phyloP scores from a whole-genome alignment of 2,797 vertebrate species.

The Sebastes elongatus region DNA sequence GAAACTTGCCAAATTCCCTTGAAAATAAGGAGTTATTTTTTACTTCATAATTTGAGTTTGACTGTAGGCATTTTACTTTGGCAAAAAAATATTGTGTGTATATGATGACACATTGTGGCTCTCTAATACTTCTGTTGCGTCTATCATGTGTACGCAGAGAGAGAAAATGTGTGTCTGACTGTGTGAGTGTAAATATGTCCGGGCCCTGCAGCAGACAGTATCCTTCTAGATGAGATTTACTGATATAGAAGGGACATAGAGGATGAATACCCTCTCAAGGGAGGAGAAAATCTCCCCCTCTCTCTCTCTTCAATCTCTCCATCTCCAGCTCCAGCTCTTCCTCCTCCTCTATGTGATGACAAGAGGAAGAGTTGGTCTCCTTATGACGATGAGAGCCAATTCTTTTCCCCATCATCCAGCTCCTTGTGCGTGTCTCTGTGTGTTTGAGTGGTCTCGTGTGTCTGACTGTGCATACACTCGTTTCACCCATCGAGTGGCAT shows the following conservation, averaged over 20 bases:
- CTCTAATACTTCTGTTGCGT: background rate
- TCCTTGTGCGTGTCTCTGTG: background rate
- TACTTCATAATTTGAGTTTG: background rate
- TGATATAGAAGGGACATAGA: constrained; percentile 37
- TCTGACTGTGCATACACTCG: background rate
- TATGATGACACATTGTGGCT: background rate
- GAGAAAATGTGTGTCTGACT: background rate
- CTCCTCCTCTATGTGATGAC: constrained; percentile 26
- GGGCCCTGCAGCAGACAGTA: constrained; percentile 37
- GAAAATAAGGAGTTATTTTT: background rate
- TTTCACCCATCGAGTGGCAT: background rate
- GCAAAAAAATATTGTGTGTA: background rate
- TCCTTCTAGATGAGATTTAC: constrained; percentile 42
- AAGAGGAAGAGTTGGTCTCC: constrained; percentile 19
- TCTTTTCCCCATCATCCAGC: constrained; percentile 21
- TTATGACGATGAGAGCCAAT: constrained; percentile 21
- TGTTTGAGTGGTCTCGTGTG: background rate
- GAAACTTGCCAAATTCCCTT: background rate
- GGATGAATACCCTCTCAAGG: constrained; percentile 39
- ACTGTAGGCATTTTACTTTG: background rate
- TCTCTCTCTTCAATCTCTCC: constrained; percentile 2
- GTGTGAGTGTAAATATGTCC: constrained; percentile 28
- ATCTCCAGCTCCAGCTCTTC: constrained; percentile 5
- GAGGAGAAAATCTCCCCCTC: constrained; percentile 16
- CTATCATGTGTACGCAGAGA: background rate